Evolutionary conservation across 2,888 invertebrate species (phyloP), one percentile per base, ranked within the genome.

Genomic region (Syritta pipiens): DNA sequence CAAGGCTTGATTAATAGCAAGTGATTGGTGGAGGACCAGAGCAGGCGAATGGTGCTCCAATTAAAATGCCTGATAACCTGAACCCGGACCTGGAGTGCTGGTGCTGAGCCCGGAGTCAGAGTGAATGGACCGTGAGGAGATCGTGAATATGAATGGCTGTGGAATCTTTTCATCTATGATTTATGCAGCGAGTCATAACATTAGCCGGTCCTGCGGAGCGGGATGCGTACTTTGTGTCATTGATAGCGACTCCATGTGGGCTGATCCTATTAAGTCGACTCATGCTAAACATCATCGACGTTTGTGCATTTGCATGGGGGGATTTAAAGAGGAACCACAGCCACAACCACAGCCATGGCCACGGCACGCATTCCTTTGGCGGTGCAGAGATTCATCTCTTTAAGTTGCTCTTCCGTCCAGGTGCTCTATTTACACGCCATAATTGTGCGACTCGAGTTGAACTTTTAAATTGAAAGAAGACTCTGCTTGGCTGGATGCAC

Each of bases 131-230:
- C 19, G 19, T 12, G 37, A 55, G 40, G 6, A 3, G 59, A 30
- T 57, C 37, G 46, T 20, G 69, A 40, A 55, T 69, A 65, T 71
- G 75, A 68, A 69, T 69, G 55, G 40, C 42, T 42, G 57, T 59
- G 63, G 57, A 76, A 76, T 76, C 76, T 63, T 30, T 63, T 14
- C 69, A 71, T 76, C 76, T 76, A 63, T 76, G 76, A 76, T 76
- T 76, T 76, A 76, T 76, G 76, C 69, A 44, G 4, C 63, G 14
- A 57, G 57, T 76, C 69, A 69, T 63, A 76, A 76, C 44, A 76
- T 59, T 69, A 57, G n/a, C n/a, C 69, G 69, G 42, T 49, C 57
- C 37, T 40, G n/a, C 7, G 14, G 37, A 9, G 9, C 46, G 4
- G 28, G 10, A 63, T 76, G 69, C 69, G 57, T 57, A 68, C 37